Evolutionary conservation across 1,140 invertebrate genomes (phyloP).

Genomic region (Carcinoscorpius rotundicauda): DNA sequence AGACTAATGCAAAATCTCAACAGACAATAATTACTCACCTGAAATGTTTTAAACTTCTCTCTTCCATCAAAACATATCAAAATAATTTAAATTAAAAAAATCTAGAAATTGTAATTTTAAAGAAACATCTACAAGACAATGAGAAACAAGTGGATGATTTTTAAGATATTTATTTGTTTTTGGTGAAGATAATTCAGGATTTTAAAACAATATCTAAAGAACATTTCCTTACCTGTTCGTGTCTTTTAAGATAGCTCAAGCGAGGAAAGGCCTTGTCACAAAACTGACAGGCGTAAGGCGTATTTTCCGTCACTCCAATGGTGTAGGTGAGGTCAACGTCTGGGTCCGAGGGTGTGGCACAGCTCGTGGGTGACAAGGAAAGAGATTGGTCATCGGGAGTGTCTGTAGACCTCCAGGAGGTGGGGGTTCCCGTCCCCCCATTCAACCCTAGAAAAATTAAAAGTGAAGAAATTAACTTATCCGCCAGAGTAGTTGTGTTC

Average conservation of each 20-base stretch:
- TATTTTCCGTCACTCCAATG: constrained; percentile 52
- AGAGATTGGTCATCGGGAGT: constrained; percentile 40
- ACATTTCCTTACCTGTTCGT: constrained; percentile 66
- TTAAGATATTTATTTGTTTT: no score
- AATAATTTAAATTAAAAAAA: no score
- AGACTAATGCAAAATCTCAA: no score
- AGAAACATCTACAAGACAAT: no score
- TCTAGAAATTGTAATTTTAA: no score
- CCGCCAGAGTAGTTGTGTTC: no score
- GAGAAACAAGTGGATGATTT: no score
- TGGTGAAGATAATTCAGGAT: no score
- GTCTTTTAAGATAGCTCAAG: constrained; percentile 73
- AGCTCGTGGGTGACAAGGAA: constrained; percentile 39
- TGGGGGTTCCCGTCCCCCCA: constrained; percentile 17
- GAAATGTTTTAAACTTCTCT: no score
- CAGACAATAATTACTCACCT: no score
- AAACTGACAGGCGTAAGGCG: constrained; percentile 77
- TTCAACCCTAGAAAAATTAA: constrained; percentile 15
- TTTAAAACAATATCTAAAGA: no score
- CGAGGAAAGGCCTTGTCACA: constrained; percentile 82
- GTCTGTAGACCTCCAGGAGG: constrained; percentile 45
- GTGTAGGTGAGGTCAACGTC: constrained; percentile 44
- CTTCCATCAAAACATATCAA: no score
- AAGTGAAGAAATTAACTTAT: background rate
- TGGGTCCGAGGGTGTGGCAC: constrained; percentile 35